Percentiles rank a stretch among this genome's conserved stretches.
phyloP scores from a whole-genome alignment of 2,888 invertebrate species.

The Leptothorax acervorum region DNA sequence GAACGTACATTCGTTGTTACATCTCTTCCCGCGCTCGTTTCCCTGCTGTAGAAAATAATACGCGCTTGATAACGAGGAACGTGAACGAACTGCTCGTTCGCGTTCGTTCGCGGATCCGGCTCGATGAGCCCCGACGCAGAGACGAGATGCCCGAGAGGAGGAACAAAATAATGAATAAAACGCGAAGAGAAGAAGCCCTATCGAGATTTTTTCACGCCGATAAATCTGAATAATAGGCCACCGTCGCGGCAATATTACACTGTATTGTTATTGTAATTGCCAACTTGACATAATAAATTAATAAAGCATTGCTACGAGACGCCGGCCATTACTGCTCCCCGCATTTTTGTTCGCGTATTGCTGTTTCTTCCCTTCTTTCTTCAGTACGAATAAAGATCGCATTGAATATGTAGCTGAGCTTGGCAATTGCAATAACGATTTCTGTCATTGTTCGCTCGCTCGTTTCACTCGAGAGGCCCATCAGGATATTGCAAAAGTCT shows the following conservation, averaged over 20 bases:
- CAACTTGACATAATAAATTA: conserved; percentile 80
- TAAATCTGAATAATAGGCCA: conserved; percentile 33
- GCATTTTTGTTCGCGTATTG: conserved; percentile 8
- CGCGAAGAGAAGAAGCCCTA: conserved; percentile 6
- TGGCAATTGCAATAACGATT: conserved; percentile 42
- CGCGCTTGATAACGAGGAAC: not conserved
- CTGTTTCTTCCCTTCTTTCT: not conserved
- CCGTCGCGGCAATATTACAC: conserved; percentile 59
- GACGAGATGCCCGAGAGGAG: not conserved
- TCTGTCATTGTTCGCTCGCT: conserved; percentile 4
- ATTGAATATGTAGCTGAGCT: not conserved
- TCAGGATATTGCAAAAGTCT: conserved; percentile 13
- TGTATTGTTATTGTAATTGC: conserved; percentile 80
- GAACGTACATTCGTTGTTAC: not conserved
- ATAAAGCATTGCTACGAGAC: conserved; percentile 73
- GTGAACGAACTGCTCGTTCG: not conserved
- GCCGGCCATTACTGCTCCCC: not conserved
- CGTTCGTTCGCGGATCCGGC: not conserved
- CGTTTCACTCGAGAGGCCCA: not conserved
- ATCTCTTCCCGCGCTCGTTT: not conserved
- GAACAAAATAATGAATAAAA: conserved; percentile 4
- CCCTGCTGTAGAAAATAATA: not conserved
- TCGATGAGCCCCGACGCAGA: conserved; percentile 4
- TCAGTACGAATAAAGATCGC: not conserved
- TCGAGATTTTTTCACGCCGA: conserved; percentile 50